Percentiles rank a stretch among this genome's conserved stretches.
These are phyloP conservation scores for Lycophotia porphyrea DNA, from an alignment of 2,888 invertebrate species.

Conservation along the genomic window DNA sequence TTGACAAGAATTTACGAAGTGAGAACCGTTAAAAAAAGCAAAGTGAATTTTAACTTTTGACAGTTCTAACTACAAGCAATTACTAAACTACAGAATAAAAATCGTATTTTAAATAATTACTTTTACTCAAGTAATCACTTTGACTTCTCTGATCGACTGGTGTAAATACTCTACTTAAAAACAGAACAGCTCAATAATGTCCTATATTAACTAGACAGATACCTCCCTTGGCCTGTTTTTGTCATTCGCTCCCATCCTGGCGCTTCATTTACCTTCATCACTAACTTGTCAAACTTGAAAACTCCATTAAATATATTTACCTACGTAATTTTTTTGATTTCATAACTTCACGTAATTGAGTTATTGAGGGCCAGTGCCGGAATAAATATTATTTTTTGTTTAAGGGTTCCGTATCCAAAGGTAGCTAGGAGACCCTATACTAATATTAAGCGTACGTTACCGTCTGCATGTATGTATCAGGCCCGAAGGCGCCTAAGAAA, in stretches of 20 bases:
- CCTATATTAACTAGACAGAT: constrained; percentile 2
- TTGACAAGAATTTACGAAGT: too few relatives aligned
- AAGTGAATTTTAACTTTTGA: too few relatives aligned
- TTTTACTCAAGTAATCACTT: too few relatives aligned
- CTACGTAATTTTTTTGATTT: constrained; percentile 19
- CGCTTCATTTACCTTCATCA: constrained; percentile 55
- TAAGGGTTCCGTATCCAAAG: background rate
- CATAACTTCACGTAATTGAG: constrained; percentile 32
- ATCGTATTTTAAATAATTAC: too few relatives aligned
- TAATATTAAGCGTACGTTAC: background rate
- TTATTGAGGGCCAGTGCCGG: background rate
- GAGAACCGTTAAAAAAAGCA: too few relatives aligned
- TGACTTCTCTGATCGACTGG: too few relatives aligned
- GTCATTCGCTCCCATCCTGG: constrained; percentile 25
- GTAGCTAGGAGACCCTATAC: background rate
- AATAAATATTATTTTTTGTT: background rate
- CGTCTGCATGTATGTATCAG: background rate
- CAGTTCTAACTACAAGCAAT: too few relatives aligned
- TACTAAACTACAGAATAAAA: too few relatives aligned
- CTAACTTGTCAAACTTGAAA: constrained; percentile 54
- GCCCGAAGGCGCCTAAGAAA: too few relatives aligned
- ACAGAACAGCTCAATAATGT: constrained; percentile 5
- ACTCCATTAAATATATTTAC: constrained; percentile 42
- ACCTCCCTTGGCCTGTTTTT: constrained; percentile 21
- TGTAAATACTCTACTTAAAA: background rate